phyloP scores from a whole-genome alignment of 2,888 invertebrate genomes.

The Anorthoa munda region DNA sequence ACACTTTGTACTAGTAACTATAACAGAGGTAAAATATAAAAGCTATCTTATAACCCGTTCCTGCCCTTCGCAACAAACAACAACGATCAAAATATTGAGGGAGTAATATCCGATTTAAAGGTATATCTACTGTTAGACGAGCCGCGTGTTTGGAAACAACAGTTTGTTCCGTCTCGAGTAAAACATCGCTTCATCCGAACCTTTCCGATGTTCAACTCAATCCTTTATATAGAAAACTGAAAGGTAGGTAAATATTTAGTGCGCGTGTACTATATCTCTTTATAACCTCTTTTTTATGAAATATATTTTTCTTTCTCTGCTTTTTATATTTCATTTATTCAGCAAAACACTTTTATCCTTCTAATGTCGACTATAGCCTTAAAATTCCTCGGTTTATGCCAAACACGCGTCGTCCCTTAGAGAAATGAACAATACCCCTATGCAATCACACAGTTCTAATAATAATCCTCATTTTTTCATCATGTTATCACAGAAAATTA shows the following conservation, averaged over 20 bases:
- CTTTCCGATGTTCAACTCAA: conserved; percentile 9
- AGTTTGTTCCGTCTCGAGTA: conserved; percentile 41
- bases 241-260: conserved; percentile 27
- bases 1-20: conserved; percentile 82
- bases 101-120: conserved; percentile 78
- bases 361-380: conserved; percentile 50
- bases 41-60: conserved; percentile 82
- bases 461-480: conserved; percentile 86
- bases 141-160: conserved; percentile 73
- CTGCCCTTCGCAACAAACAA: conserved; percentile 82
- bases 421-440: conserved; percentile 87
- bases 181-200: conserved; percentile 42
- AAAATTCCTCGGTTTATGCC: conserved; percentile 68
- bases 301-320: conserved; percentile 18
- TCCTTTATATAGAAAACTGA: conserved; percentile 8
- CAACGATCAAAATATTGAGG: conserved; percentile 80
- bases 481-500: conserved; percentile 92
- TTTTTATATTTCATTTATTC: conserved; percentile 24
- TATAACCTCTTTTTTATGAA: conserved; percentile 46
- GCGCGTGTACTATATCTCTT: conserved; percentile 29
- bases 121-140: conserved; percentile 72
- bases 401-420: conserved; percentile 81
- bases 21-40: conserved; percentile 87
- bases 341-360: conserved; percentile 38
- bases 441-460: conserved; percentile 91